A percentile compares a stretch with the other conserved stretches of the same genome.
These are phyloP conservation scores for Myocastor coypus DNA, from an alignment of 2,113 vertebrate species.

Conservation along the genomic window DNA sequence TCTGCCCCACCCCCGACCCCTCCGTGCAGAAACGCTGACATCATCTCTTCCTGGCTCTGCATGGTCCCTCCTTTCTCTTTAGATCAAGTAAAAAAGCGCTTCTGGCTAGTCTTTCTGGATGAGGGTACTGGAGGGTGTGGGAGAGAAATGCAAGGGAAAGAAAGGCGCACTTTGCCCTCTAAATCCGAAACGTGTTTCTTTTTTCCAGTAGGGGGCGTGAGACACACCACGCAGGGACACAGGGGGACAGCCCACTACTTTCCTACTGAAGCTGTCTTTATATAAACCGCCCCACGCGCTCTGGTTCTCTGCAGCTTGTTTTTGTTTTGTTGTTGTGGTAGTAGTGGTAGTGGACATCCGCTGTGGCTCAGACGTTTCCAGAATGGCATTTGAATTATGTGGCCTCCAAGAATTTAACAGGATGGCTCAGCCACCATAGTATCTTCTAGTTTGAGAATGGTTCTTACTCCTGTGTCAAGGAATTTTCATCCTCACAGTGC, in stretches of 20 bases:
- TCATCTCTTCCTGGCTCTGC: slow-evolving; percentile 81
- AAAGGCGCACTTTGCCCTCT: not conserved
- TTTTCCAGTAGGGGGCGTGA: slow-evolving; percentile 66
- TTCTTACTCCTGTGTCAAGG: not conserved
- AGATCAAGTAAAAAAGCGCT: not conserved
- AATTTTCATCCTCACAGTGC: not conserved
- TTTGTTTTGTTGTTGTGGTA: not conserved
- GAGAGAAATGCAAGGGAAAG: not conserved
- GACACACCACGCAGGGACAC: not conserved
- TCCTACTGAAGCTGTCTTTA: not conserved
- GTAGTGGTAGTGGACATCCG: not conserved
- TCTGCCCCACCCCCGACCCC: slow-evolving; percentile 59
- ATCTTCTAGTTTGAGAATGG: not conserved
- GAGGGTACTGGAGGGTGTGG: slow-evolving; percentile 61
- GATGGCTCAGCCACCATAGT: not conserved
- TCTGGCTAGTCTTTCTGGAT: slow-evolving; percentile 57
- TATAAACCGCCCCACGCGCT: not conserved
- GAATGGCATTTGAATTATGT: slow-evolving; percentile 21
- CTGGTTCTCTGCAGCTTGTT: not conserved
- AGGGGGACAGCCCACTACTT: no score
- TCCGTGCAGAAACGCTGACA: slow-evolving; percentile 81
- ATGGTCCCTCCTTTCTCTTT: slow-evolving; percentile 64
- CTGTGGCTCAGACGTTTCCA: slow-evolving; percentile 3
- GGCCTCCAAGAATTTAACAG: not conserved
- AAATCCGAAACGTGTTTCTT: not conserved